Conservation (phyloP, 2,797 vertebrate genomes). For the Cryptoblepharus egeriae region DNA sequence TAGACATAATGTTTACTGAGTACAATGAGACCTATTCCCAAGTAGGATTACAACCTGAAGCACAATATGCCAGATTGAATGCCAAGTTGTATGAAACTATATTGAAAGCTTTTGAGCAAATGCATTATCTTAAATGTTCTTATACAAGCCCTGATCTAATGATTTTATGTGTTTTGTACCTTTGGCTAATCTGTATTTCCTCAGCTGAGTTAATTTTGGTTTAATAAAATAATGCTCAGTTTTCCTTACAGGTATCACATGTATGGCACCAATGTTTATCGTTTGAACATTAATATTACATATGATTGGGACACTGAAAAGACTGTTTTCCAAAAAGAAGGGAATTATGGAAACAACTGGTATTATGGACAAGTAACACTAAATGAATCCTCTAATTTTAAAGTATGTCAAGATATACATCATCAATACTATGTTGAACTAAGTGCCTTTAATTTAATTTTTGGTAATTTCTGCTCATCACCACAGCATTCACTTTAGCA, state of each 20-base stretch:
- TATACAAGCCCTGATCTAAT: too few relatives aligned
- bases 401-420: slow-evolving; percentile 70
- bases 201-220: neutral
- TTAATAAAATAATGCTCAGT: slow-evolving; percentile 3
- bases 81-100: too few relatives aligned
- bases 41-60: too few relatives aligned
- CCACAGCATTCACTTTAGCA: neutral
- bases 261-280: slow-evolving; percentile 82
- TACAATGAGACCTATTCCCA: too few relatives aligned
- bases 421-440: slow-evolving; percentile 13
- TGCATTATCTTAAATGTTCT: too few relatives aligned
- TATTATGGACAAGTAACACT: slow-evolving; percentile 89
- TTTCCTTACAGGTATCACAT: slow-evolving; percentile 88
- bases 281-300: slow-evolving; percentile 77
- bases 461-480: neutral
- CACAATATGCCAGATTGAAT: too few relatives aligned
- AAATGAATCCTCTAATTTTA: slow-evolving; percentile 77
- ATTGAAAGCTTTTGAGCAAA: too few relatives aligned
- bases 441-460: neutral
- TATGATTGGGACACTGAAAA: slow-evolving; percentile 41
- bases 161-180: neutral
- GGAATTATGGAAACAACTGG: slow-evolving; percentile 91
- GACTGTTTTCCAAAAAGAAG: slow-evolving; percentile 82
- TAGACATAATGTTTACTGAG: too few relatives aligned
- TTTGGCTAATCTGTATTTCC: neutral